Evolutionary conservation across 2,888 invertebrate species (phyloP).

Genomic region (Melinaea marsaeus): DNA sequence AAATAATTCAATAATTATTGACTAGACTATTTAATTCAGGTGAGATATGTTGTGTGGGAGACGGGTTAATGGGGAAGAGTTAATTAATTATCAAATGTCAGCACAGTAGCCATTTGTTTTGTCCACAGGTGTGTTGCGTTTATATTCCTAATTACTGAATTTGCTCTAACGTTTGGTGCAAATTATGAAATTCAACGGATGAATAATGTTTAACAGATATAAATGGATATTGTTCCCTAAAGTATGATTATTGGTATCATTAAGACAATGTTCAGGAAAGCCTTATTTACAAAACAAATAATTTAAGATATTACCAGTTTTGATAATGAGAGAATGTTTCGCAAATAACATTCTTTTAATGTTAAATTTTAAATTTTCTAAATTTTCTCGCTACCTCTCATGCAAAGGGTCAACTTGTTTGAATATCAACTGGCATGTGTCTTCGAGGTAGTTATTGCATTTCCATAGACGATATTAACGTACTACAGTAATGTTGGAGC

Average conservation of each 20-base stretch:
- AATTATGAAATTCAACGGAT: conserved; percentile 4
- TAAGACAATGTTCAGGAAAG: neutral
- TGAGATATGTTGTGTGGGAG: conserved; percentile 5
- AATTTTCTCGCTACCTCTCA: neutral
- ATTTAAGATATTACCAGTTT: neutral
- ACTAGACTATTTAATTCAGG: no score
- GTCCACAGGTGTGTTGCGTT: conserved; percentile 63
- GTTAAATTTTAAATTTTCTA: neutral
- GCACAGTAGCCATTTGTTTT: conserved; percentile 46
- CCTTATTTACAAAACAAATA: neutral
- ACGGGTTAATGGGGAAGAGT: conserved; percentile 17
- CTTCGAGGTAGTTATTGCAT: neutral
- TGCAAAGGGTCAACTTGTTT: neutral
- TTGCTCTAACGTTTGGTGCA: conserved; percentile 16
- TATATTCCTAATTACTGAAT: conserved; percentile 55
- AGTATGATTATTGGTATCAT: neutral
- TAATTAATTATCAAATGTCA: conserved; percentile 33
- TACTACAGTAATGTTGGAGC: neutral
- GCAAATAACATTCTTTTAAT: neutral
- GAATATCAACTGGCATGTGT: conserved; percentile 2
- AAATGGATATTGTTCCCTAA: neutral
- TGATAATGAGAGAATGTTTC: no score
- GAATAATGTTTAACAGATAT: neutral
- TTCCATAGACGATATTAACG: conserved; percentile 1
- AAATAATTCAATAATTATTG: no score